Percentiles rank a stretch among this genome's conserved stretches.
Conservation (phyloP, 2,888 invertebrate genomes). For the Protodeltote pygarga region DNA sequence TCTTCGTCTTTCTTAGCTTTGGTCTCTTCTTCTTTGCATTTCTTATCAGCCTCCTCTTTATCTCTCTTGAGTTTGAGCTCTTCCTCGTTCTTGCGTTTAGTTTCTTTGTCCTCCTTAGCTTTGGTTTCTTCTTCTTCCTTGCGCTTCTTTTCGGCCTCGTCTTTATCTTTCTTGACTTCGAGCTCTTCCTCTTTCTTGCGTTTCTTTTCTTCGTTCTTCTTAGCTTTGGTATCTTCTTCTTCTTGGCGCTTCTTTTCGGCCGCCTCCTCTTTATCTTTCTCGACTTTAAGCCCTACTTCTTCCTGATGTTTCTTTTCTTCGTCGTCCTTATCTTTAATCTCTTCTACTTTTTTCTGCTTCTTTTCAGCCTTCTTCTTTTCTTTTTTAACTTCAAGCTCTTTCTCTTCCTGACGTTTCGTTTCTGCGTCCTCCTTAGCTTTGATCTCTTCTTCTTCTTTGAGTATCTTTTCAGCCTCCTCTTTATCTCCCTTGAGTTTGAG, state of each 20-base stretch:
- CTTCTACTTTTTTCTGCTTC: neutral
- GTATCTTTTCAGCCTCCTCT: neutral
- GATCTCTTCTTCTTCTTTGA: neutral
- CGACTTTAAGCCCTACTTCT: neutral
- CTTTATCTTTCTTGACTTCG: constrained; percentile 5
- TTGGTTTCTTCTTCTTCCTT: neutral
- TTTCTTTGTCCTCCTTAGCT: neutral
- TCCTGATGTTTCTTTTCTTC: neutral
- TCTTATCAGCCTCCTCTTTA: constrained; percentile 25
- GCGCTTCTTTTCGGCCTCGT: neutral
- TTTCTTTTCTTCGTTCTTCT: too few relatives aligned
- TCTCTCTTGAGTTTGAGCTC: constrained; percentile 14
- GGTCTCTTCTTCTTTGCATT: constrained; percentile 62
- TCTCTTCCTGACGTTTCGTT: neutral
- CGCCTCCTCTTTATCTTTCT: neutral
- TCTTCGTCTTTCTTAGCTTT: constrained; percentile 41
- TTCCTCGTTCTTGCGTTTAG: neutral
- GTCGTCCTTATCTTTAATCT: neutral
- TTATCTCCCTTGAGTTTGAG: neutral
- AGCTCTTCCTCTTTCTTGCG: neutral
- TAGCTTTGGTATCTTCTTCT: neutral
- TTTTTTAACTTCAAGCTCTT: too few relatives aligned
- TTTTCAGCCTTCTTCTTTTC: constrained; percentile 9
- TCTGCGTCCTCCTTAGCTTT: neutral
- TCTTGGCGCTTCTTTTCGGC: neutral